Evolutionary conservation across 1,140 invertebrate species (phyloP), one percentile per base, ranked within the genome.

Genomic region (Hesperophylax magnus): DNA sequence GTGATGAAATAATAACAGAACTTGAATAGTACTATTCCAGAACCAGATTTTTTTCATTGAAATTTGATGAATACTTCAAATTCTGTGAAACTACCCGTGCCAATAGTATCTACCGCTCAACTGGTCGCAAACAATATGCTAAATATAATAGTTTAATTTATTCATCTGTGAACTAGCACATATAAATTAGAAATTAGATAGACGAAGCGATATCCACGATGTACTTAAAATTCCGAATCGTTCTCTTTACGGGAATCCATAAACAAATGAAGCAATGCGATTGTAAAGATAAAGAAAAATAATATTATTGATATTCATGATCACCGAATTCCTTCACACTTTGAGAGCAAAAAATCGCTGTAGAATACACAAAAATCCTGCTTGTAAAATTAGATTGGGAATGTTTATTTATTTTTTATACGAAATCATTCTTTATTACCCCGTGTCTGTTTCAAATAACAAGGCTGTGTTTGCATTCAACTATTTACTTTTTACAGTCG

Each of bases 381-480:
- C 39, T 71, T 52, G 67, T 71, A 52, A 71, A 71, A 71, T 71
- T 71, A 71, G 17, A 20, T 53, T 47, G 39, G 39, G n/a, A 27
- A 31, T 67, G 31, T 67, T 67, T 27, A 39, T 20, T 71, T 67
- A 27, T 69, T 20, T 71, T 71, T 53, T 71, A 52, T 53, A 47
- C 67, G 34, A 20, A 47, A n/a, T 20, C 18, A 22, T 71, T 71
- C 67, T 71, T 71, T 71, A 71, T 71, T 47, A 39, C 67, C 20
- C 67, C 9, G 22, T 71, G 67, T 52, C 39, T 18, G 67, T 20
- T 71, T 20, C 34, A 52, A 27, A 71, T n/a, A 47, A 71, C 67
- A 71, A 71, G 39, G 22, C 60, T 34, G 78, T 82, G 76, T 82
- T 82, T 82, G 65, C 61, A 71, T 71, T 82, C 74, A 47, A 72